Evolutionary conservation across 2,797 vertebrate species (phyloP).

Genomic region (Sebastes itinus): DNA sequence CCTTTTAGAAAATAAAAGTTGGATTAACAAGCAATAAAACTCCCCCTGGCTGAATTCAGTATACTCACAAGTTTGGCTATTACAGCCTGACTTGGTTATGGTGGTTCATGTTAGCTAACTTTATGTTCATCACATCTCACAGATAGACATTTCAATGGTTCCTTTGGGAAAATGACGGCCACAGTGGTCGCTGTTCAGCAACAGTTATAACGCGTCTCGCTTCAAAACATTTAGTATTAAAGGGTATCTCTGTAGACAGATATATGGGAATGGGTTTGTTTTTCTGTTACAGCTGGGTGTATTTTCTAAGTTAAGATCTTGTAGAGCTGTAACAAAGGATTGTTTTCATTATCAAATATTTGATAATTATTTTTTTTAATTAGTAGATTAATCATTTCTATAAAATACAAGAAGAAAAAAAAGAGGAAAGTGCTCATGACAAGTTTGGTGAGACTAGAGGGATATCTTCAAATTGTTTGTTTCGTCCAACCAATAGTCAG

Average conservation of each 20-base stretch:
- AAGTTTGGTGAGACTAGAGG: not conserved
- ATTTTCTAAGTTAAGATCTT: not conserved
- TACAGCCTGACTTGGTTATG: not conserved
- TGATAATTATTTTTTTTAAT: not conserved
- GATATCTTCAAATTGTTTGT: not conserved
- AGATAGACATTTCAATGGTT: not conserved
- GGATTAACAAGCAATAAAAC: not conserved
- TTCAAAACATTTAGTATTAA: not conserved
- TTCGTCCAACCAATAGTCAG: not conserved
- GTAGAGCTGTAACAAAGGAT: not conserved
- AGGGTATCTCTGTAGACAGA: not conserved
- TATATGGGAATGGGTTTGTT: not conserved
- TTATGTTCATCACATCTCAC: not conserved
- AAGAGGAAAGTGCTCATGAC: not conserved
- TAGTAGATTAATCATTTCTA: not conserved
- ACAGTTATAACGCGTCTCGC: not conserved
- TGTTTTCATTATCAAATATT: not conserved
- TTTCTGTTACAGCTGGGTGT: too few relatives aligned
- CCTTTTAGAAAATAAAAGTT: not conserved
- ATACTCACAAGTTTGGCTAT: not conserved
- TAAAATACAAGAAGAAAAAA: not conserved
- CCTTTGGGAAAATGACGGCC: not conserved
- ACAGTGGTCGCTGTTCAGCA: not conserved
- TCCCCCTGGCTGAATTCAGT: not conserved
- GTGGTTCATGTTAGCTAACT: not conserved